Base-by-base conservation (phyloP, 2,888 invertebrate species). In the Drosophila atripex region DNA sequence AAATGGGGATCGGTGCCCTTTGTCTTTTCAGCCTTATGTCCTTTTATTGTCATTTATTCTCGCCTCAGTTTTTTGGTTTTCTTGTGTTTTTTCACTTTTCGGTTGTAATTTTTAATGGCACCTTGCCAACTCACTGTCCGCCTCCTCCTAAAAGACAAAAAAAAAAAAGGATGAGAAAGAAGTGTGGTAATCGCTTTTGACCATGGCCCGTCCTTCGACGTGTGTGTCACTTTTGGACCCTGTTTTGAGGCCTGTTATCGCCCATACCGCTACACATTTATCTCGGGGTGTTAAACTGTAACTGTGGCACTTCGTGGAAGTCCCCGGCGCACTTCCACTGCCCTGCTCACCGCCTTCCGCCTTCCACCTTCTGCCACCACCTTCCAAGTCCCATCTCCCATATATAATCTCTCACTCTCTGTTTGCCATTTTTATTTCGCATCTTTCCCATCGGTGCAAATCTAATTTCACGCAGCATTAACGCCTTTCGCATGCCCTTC, bases 381-480 rank as follows among this genome's bases (percentile, higher is more conserved):
- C 35, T 35, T 12, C 32, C 35, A 35, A n/a, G n/a, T 41, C 39
- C 39, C 39, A 41, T 14, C 25, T 56, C 50, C 50, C 28, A 28
- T 21, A 54, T 32, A 52, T 60, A 52, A 52, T 52, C 52, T 32
- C 59, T 38, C 56, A 28, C 53, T 25, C 51, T 53, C 35, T 38
- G 50, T 25, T 50, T 72, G 76, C 68, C 23, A 41, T 53, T 60
- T 47, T 47, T 41, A 52, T 69, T 59, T 70, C 43, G 12, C 43
- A 43, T 47, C 63, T 61, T 61, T 53, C 64, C 76, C 84, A 86
- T 83, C 77, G 80, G 71, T 77, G 85, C 85, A 91, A 90, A 91
- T 91, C 90, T 91, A 91, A 90, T 90, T 90, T 90, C 90, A 90
- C 90, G 90, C 90, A 89, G 90, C 86, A 90, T 90, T 90, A 90